phyloP scores from a whole-genome alignment of 1,140 invertebrate genomes.

The Psilanteris sp. region DNA sequence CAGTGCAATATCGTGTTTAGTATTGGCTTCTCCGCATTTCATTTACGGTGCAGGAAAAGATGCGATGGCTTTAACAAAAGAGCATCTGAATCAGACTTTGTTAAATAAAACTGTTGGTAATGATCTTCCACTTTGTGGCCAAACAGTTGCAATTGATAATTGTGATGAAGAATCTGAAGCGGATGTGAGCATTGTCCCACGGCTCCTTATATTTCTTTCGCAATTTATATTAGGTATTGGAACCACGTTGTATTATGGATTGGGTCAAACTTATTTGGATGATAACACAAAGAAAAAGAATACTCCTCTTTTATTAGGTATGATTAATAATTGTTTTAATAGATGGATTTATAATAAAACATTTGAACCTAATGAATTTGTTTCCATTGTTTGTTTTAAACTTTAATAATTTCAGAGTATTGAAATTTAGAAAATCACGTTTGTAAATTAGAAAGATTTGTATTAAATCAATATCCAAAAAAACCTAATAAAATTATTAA shows the following conservation, averaged over 20 bases:
- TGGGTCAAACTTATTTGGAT: slow-evolving; percentile 86
- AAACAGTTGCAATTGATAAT: slow-evolving; percentile 63
- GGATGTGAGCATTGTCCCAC: slow-evolving; percentile 79
- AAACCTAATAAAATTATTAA: too few relatives aligned
- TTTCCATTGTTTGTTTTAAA: slow-evolving; percentile 10
- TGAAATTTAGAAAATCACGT: too few relatives aligned
- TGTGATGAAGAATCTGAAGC: slow-evolving; percentile 78
- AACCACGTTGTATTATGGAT: slow-evolving; percentile 84
- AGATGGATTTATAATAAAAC: too few relatives aligned
- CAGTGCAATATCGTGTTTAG: slow-evolving; percentile 83
- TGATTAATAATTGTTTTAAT: too few relatives aligned
- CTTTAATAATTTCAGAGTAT: too few relatives aligned
- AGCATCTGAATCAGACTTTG: slow-evolving; percentile 74
- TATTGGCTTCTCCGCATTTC: slow-evolving; percentile 84
- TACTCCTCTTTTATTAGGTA: slow-evolving; percentile 83
- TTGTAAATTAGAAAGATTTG: too few relatives aligned
- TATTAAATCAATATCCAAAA: too few relatives aligned
- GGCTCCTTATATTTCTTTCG: slow-evolving; percentile 84
- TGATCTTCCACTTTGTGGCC: slow-evolving; percentile 68
- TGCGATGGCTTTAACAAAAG: slow-evolving; percentile 76
- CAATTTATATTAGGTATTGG: slow-evolving; percentile 86
- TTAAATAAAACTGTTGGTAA: slow-evolving; percentile 62
- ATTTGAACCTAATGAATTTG: too few relatives aligned
- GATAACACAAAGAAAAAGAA: slow-evolving; percentile 86
- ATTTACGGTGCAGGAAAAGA: slow-evolving; percentile 84